phyloP scores from a whole-genome alignment of 2,113 vertebrate species.

The Chloroceryle aenea region DNA sequence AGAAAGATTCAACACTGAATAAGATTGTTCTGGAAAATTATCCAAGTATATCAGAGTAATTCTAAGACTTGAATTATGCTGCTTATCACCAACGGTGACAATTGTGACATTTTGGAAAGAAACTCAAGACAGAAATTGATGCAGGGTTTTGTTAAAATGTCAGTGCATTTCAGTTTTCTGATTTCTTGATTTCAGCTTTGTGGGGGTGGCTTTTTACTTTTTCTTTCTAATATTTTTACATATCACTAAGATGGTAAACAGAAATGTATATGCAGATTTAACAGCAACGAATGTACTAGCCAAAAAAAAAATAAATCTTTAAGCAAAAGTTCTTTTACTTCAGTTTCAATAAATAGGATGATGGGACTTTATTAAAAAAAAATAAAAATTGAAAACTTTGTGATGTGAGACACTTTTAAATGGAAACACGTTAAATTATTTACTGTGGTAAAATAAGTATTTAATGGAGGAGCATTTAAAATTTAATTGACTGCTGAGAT shows the following conservation, averaged over 20 bases:
- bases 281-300: background rate
- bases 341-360: background rate
- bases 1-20: background rate
- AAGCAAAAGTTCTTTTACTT: conserved; percentile 2
- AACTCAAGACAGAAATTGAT: background rate
- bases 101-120: background rate
- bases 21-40: background rate
- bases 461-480: conserved; percentile 53
- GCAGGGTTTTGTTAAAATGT: background rate
- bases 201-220: fast-evolving
- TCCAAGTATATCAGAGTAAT: background rate
- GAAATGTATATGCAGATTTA: background rate
- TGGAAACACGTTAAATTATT: conserved; percentile 38
- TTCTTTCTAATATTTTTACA: background rate
- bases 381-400: conserved; percentile 40
- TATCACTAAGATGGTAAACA: background rate
- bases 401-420: conserved; percentile 37
- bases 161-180: background rate
- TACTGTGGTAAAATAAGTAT: conserved; percentile 43
- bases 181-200: background rate
- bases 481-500: conserved; percentile 58
- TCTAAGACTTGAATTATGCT: background rate
- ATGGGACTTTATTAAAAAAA: background rate
- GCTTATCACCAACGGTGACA: background rate
- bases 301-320: background rate